Evolutionary conservation across 2,113 vertebrate species (phyloP).

Genomic region (Hymenochirus boettgeri): DNA sequence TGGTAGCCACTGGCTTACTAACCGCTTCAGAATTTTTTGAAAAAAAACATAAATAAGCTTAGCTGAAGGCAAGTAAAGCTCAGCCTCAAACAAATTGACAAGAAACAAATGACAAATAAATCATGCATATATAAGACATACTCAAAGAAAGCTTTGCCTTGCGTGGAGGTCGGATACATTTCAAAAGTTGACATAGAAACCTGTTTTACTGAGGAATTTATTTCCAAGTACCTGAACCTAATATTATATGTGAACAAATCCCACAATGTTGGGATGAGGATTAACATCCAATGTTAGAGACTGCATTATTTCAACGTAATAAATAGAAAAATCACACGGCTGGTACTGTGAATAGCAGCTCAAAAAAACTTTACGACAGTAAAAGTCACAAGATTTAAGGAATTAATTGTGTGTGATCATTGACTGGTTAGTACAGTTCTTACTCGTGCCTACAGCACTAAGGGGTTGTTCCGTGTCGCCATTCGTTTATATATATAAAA

Average conservation of each 20-base stretch:
- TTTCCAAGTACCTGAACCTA: too few relatives aligned
- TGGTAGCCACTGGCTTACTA: conserved; percentile 41
- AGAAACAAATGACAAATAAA: conserved; percentile 28
- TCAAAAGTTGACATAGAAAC: conserved; percentile 33
- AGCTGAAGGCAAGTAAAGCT: conserved; percentile 35
- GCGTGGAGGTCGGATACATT: conserved; percentile 34
- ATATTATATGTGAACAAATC: too few relatives aligned
- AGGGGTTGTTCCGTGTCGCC: too few relatives aligned
- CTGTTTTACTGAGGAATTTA: conserved; percentile 18
- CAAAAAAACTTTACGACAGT: too few relatives aligned
- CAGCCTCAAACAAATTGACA: conserved; percentile 27
- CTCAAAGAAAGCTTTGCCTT: conserved; percentile 33
- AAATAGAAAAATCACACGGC: conserved; percentile 3
- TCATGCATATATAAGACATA: conserved; percentile 35
- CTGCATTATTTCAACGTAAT: conserved; percentile 1
- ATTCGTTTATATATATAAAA: too few relatives aligned
- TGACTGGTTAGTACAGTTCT: too few relatives aligned
- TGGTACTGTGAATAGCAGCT: too few relatives aligned
- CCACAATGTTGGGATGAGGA: conserved; percentile 22
- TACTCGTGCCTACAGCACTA: too few relatives aligned
- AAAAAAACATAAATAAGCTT: conserved; percentile 41
- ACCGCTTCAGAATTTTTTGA: conserved; percentile 20
- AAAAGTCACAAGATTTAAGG: too few relatives aligned
- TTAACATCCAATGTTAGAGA: conserved; percentile 28
- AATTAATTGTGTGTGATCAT: too few relatives aligned